Conservation (phyloP, 2,888 invertebrate species). For the Apoderus coryli region DNA sequence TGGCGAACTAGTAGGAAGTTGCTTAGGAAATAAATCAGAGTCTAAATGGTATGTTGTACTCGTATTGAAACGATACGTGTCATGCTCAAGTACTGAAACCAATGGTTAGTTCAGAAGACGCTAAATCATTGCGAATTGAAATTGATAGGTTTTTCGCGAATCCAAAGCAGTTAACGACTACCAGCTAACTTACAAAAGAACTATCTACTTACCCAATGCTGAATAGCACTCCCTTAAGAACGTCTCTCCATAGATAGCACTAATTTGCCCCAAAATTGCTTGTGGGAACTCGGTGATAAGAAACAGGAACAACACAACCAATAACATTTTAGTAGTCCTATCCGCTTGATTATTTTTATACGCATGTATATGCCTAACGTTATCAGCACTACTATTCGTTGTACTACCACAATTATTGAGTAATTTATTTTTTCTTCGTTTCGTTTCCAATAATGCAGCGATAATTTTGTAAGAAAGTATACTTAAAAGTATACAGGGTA, state of each 20-base stretch:
- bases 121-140: no score
- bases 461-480: constrained; percentile 18
- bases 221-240: constrained; percentile 18
- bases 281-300: constrained; percentile 71
- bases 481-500: constrained; percentile 17
- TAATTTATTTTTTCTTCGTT: constrained; percentile 14
- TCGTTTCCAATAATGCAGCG: constrained; percentile 16
- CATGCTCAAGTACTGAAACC: no score
- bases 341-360: constrained; percentile 51
- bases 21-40: no score
- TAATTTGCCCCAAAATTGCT: constrained; percentile 38
- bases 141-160: no score
- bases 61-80: no score
- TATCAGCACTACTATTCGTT: no score
- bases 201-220: constrained; percentile 18
- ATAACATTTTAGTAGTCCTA: constrained; percentile 71
- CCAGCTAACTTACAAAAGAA: no score
- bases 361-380: constrained; percentile 16
- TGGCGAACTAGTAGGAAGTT: no score
- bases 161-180: no score
- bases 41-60: no score
- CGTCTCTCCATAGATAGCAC: constrained; percentile 15
- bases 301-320: constrained; percentile 70
- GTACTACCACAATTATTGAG: no score
- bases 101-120: no score